These are phyloP conservation scores for Eulemur rubriventer DNA, from an alignment of 2,797 vertebrate species.

Conservation along the genomic window DNA sequence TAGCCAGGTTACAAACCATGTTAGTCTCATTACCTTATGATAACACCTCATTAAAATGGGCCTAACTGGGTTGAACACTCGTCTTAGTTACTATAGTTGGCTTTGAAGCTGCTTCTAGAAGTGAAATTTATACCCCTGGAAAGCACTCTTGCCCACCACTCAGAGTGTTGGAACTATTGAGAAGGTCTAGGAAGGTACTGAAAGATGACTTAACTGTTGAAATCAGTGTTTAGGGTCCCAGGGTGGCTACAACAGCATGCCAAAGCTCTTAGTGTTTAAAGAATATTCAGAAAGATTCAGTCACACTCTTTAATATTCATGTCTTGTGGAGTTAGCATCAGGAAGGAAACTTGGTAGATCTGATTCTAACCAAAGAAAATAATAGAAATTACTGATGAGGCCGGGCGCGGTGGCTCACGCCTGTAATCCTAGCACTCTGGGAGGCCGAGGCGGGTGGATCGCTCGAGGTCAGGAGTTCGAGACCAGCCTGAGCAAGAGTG, in stretches of 20 bases:
- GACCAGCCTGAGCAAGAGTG: no score
- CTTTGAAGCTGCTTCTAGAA: background rate
- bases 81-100: background rate
- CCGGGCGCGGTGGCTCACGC: no score
- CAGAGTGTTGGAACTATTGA: no score
- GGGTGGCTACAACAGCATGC: no score
- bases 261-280: background rate
- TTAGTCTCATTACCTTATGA: background rate
- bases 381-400: background rate
- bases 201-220: background rate
- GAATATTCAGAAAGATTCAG: background rate
- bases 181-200: background rate
- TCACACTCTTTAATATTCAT: background rate
- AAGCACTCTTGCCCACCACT: background rate
- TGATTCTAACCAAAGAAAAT: background rate
- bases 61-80: background rate
- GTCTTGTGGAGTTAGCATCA: background rate
- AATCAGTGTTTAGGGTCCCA: background rate
- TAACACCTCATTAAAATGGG: background rate
- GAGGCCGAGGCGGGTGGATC: no score
- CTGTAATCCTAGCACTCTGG: no score
- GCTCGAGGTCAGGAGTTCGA: no score
- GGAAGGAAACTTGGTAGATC: background rate
- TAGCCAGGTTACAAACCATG: background rate
- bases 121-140: background rate